These are phyloP conservation scores for Trematocara zebra DNA, from an alignment of 2,113 vertebrate genomes.

Conservation along the genomic window DNA sequence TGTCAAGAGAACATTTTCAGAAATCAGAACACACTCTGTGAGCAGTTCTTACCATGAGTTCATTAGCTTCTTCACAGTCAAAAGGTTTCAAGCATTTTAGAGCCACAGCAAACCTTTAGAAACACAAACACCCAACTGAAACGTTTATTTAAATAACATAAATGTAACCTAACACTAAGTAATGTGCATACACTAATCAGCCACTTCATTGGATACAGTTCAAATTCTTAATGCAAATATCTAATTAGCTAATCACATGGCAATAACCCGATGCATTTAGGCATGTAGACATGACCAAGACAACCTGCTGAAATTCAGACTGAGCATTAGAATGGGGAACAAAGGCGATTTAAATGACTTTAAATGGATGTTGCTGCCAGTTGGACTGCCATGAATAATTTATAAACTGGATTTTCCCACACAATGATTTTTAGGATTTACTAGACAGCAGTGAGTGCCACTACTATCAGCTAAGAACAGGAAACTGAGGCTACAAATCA, in stretches of 20 bases:
- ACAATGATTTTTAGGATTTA: neutral
- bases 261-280: neutral
- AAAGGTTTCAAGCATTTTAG: conserved; percentile 84
- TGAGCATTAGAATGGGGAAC: neutral
- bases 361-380: neutral
- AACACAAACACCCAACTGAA: neutral
- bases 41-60: conserved; percentile 75
- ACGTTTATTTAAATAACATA: neutral
- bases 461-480: neutral
- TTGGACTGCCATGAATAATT: neutral
- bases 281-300: neutral
- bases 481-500: neutral
- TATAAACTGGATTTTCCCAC: neutral
- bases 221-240: neutral
- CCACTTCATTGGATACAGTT: neutral
- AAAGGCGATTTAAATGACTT: neutral
- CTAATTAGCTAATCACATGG: neutral
- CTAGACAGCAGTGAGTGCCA: neutral
- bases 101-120: conserved; percentile 74
- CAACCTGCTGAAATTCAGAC: neutral
- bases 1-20: neutral
- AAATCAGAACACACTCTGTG: neutral
- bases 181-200: neutral
- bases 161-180: neutral
- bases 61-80: conserved; percentile 81